These are phyloP conservation scores for Pangasianodon hypophthalmus DNA, from an alignment of 2,113 vertebrate genomes.

Conservation along the genomic window DNA sequence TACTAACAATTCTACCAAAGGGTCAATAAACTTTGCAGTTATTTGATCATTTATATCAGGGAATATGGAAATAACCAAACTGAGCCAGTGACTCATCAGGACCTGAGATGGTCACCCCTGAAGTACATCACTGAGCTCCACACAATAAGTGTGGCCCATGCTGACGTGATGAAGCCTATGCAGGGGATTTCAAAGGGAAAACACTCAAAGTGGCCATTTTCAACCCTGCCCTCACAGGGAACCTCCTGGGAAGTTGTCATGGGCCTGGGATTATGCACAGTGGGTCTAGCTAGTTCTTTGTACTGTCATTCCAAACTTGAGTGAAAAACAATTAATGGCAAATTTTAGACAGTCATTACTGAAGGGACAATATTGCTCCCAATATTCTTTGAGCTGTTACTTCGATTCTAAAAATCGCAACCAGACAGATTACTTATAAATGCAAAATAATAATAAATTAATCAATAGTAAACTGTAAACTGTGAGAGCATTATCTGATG, in stretches of 20 bases:
- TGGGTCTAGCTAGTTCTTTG: background rate
- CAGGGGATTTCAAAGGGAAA: background rate
- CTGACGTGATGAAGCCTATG: background rate
- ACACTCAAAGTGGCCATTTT: background rate
- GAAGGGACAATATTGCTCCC: background rate
- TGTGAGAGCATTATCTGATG: background rate
- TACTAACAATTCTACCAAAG: background rate
- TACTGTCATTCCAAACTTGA: background rate
- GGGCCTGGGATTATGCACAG: background rate
- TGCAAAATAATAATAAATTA: background rate
- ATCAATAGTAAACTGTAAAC: background rate
- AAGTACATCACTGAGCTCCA: background rate
- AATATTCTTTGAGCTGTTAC: background rate
- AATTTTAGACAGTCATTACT: no score
- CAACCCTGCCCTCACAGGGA: background rate
- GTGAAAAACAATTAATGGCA: background rate
- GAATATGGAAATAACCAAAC: background rate
- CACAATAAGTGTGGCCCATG: background rate
- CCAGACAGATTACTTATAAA: background rate
- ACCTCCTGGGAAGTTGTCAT: background rate
- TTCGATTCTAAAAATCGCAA: background rate
- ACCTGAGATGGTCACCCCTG: background rate
- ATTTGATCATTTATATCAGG: background rate
- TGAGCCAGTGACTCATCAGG: background rate
- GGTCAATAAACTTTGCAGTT: background rate